Base-by-base conservation (phyloP, 2,113 vertebrate species). In the Pluvialis apricaria region DNA sequence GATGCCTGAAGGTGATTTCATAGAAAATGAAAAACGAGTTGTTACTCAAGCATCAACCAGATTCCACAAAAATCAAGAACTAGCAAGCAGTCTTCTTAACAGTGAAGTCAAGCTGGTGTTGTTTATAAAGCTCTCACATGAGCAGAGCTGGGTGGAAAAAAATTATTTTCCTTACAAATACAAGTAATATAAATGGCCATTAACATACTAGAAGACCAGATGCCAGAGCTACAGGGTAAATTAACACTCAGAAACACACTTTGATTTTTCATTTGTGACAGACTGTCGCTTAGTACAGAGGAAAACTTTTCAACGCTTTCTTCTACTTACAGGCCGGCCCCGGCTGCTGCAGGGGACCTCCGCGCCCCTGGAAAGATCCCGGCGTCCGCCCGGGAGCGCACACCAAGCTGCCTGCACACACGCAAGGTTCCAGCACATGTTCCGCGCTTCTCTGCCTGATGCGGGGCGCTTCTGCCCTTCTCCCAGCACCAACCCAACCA, bases 251-350 rank as follows among this genome's bases (percentile, higher is more conserved):
- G 42, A 60, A 73, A 81, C 3, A 68, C 3, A 26, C 26, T 13
- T 18, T 19, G 10, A 49, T 29, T 65, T 15, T 7, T 52, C 45
- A 38, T 36, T 47, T 12, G 13, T 3, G 28, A 57, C 13, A 60
- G 3, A 34, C 3, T 3, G 8, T 15, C 9, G 10, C 15, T 84
- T 19, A 61, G 16, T 13, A 28, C 11, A 34, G 4, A 65, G 8
- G 1, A 76, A 66, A 86, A 44, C 5, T 20, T 51, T 7, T 12
- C 32, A 57, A 15, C 1, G 4, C 16, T 69, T 85, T 25, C 9
- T 94, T 72, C 11, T 72, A 95, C 96, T 96, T 69, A 96, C 93
- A 55, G 31, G 26, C 61, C 1, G 13, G 29, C 15, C 18, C 29
- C 15, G 21, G 86, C 10, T 47, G 55, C 42, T 45, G 61, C 5